Evolutionary conservation across 23 tunicate genomes (phyloP), one percentile per base, ranked within the genome.

Genomic region (Phallusia fumigata): DNA sequence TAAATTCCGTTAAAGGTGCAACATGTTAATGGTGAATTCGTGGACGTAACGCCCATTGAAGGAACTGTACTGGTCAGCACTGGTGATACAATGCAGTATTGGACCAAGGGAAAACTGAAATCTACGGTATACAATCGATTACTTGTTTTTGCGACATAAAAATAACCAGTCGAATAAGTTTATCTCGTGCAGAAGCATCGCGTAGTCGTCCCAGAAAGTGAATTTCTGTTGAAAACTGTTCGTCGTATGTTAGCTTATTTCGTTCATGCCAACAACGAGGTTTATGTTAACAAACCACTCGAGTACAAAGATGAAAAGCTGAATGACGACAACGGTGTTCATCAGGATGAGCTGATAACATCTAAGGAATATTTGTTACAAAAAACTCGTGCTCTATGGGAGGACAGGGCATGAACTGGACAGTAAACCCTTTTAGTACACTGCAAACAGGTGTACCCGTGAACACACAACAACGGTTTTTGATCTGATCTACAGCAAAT

Each of bases 181-280:
- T 58, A 21, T 13, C 13, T 22, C 13, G 1, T 58, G 8, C 28
- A 58, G 69, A 22, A 58, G 13, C 69, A 58, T 13, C 69, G 69
- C 28, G 69, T 58, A 1, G 16, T 58, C 1, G 26, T 58, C 28
- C 8, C 8, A 24, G 69, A 58, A 24, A 16, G 28, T 58, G 69
- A 58, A 58, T 1, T 6, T 11, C 11, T 22, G 69, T 1, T 6
- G 3, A 58, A 22, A 16, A 24, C 36, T 2, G 30, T 76, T 0
- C 78, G 87, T 34, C 87, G 87, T 11, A 76, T 81, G 19, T 19
- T 76, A 15, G 81, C 36, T 12, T 84, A 84, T 84, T 84, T 84
- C 78, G 87, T 76, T 0, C 18, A 45, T 13, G 76, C 81, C 22
- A 35, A 84, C 72, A 84, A 84, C 76, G 81, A 84, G 11, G 87